These are phyloP conservation scores for Xenopus tropicalis DNA, from an alignment of 2,113 vertebrate species.

Conservation along the genomic window UCB_Xtro_10.0 CM004444.2:89048501-89049000, in stretches of 20 bases:
- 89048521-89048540: conserved; percentile 3
- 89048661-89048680: conserved; percentile 40
- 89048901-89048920: too few species aligned
- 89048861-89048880: too few species aligned
- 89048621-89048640: conserved; percentile 33
- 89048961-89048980: too few species aligned
- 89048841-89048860: too few species aligned
- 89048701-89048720: conserved; percentile 37
- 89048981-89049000: too few species aligned
- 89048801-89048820: neutral
- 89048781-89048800: conserved; percentile 35
- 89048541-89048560: conserved; percentile 2
- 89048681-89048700: conserved; percentile 36
- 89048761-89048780: conserved; percentile 11
- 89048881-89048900: too few species aligned
- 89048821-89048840: too few species aligned
- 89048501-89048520: conserved; percentile 6
- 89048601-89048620: conserved; percentile 23
- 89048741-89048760: conserved; percentile 12
- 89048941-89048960: too few species aligned
- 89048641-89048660: conserved; percentile 31
- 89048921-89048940: too few species aligned
- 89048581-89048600: conserved; percentile 11
- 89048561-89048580: conserved; percentile 2
- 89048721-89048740: conserved; percentile 23